Evolutionary conservation across 2,113 vertebrate genomes (phyloP).

Genomic region (Carassius carassius): DNA sequence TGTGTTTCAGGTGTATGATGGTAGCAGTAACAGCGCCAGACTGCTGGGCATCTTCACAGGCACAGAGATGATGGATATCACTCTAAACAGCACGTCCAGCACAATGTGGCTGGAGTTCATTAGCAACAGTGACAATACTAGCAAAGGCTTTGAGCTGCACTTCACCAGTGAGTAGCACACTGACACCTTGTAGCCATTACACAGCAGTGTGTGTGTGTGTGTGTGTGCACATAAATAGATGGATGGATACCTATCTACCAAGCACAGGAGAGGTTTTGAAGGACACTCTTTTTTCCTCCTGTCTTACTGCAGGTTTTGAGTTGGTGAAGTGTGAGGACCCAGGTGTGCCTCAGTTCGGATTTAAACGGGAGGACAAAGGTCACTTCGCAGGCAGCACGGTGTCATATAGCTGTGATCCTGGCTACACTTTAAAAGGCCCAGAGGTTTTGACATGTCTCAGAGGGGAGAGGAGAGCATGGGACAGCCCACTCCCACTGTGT

Average conservation of each 20-base stretch:
- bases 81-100: slow-evolving; percentile 95
- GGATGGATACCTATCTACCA: not conserved
- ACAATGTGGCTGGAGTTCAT: slow-evolving; percentile 96
- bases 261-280: not conserved
- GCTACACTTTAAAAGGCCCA: slow-evolving; percentile 86
- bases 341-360: slow-evolving; percentile 91
- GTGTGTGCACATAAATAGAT: not conserved
- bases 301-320: slow-evolving; percentile 83
- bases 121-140: slow-evolving; percentile 87
- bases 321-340: slow-evolving; percentile 96
- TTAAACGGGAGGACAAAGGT: slow-evolving; percentile 92
- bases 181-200: slow-evolving; percentile 2
- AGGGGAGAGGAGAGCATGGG: slow-evolving; percentile 93
- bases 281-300: not conserved
- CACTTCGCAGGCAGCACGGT: slow-evolving; percentile 95
- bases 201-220: not conserved
- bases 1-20: slow-evolving; percentile 87
- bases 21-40: slow-evolving; percentile 87
- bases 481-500: slow-evolving; percentile 88
- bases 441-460: slow-evolving; percentile 87
- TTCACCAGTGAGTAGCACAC: slow-evolving; percentile 87
- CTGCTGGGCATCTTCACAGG: slow-evolving; percentile 87
- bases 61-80: slow-evolving; percentile 83
- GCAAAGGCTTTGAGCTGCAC: slow-evolving; percentile 93
- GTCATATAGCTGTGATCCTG: slow-evolving; percentile 90